Conservation (phyloP, 2,888 invertebrate genomes). For the Beris chalybata region DNA sequence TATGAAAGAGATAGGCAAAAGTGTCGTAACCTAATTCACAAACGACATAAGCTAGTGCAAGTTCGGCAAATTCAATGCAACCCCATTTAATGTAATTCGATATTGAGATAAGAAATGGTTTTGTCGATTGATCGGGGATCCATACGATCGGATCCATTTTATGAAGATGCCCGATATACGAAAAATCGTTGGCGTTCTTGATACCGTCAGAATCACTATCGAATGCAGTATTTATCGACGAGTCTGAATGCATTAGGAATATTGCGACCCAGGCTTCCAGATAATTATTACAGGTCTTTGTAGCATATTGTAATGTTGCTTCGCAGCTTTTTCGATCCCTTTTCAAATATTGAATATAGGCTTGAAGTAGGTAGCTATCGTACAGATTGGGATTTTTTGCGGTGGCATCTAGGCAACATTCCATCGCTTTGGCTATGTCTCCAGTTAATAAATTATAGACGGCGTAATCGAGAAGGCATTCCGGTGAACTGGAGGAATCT, state of each 20-base stretch:
- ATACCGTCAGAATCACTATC: slow-evolving; percentile 4
- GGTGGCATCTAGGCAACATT: slow-evolving; percentile 27
- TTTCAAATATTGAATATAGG: slow-evolving; percentile 28
- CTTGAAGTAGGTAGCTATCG: slow-evolving; percentile 25
- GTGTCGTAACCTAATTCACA: slow-evolving; percentile 16
- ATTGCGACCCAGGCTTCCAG: slow-evolving; percentile 31
- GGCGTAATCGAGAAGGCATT: slow-evolving; percentile 25
- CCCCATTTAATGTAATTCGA: slow-evolving; percentile 31
- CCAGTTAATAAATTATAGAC: slow-evolving; percentile 22
- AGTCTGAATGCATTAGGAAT: slow-evolving; percentile 1
- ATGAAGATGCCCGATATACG: slow-evolving; percentile 25
- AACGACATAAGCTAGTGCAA: slow-evolving; percentile 22
- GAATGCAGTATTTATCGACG: neutral
- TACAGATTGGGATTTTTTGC: slow-evolving; percentile 9
- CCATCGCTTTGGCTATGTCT: slow-evolving; percentile 23
- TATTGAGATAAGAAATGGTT: slow-evolving; percentile 16
- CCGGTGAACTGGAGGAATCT: slow-evolving; percentile 11
- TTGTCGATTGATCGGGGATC: neutral
- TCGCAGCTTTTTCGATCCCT: slow-evolving; percentile 22
- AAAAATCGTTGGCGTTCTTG: neutral
- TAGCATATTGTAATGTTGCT: slow-evolving; percentile 16
- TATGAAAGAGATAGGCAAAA: slow-evolving; percentile 25
- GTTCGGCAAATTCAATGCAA: slow-evolving; percentile 32
- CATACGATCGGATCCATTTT: slow-evolving; percentile 22
- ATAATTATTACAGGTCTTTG: slow-evolving; percentile 21